These are phyloP conservation scores for Falco berigora DNA, from an alignment of 2,797 vertebrate genomes.

Conservation along the genomic window DNA sequence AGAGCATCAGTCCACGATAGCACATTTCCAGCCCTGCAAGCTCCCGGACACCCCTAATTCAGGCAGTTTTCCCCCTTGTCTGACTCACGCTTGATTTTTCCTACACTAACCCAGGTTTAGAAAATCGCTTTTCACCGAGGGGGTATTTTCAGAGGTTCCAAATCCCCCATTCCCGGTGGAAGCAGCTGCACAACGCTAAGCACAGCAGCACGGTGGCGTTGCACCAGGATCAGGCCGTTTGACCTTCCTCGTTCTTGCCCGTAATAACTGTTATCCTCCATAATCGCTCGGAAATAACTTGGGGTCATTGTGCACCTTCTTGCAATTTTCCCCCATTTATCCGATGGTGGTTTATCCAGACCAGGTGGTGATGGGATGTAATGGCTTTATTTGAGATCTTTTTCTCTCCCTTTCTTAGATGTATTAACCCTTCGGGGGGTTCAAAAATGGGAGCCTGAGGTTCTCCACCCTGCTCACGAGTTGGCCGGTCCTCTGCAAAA, in stretches of 20 bases:
- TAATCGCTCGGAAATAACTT: constrained; percentile 51
- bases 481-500: not conserved
- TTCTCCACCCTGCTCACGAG: accelerated
- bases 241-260: constrained; percentile 59
- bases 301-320: not conserved
- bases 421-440: not conserved
- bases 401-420: not conserved
- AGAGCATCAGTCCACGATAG: accelerated
- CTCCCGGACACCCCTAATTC: not conserved
- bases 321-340: constrained; percentile 31
- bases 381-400: not conserved
- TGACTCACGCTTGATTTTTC: accelerated
- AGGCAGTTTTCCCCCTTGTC: accelerated
- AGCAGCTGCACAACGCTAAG: not conserved
- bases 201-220: accelerated
- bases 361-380: not conserved
- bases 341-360: not conserved
- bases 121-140: accelerated
- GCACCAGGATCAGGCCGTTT: not conserved
- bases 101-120: accelerated
- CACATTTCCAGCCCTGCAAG: not conserved
- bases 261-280: constrained; percentile 54
- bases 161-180: not conserved
- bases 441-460: no score
- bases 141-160: not conserved